Percentiles rank a stretch among this genome's conserved stretches.
These are phyloP conservation scores for Panopea generosa DNA, from an alignment of 2,888 invertebrate genomes.

Conservation along the genomic window DNA sequence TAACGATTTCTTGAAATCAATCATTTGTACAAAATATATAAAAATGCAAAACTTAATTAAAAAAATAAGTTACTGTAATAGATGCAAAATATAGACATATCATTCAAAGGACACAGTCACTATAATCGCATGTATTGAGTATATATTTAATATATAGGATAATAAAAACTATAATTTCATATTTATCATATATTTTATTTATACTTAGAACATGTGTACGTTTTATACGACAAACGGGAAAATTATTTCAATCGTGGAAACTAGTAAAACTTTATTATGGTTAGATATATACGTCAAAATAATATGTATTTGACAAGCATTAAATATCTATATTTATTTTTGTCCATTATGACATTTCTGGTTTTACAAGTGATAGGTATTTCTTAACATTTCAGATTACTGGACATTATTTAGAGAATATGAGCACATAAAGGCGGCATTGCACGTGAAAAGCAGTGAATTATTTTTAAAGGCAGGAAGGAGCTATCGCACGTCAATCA, in stretches of 20 bases:
- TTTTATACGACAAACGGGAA: not conserved
- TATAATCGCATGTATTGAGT: too few species aligned
- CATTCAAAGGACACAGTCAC: too few species aligned
- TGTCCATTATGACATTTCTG: not conserved
- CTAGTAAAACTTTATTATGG: too few species aligned
- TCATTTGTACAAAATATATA: too few species aligned
- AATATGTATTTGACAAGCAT: not conserved
- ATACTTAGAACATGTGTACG: not conserved
- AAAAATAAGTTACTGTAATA: too few species aligned
- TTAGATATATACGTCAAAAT: too few species aligned
- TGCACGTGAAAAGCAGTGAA: constrained; percentile 7
- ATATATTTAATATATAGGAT: too few species aligned
- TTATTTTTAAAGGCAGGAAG: constrained; percentile 19
- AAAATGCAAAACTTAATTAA: too few species aligned
- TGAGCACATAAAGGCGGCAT: constrained; percentile 17
- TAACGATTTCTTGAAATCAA: too few species aligned
- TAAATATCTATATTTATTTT: not conserved
- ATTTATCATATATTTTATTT: not conserved
- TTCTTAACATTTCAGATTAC: constrained; percentile 8
- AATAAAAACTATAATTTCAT: not conserved
- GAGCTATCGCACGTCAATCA: constrained; percentile 19
- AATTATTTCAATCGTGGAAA: too few species aligned
- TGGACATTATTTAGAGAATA: constrained; percentile 19
- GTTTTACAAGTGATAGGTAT: not conserved
- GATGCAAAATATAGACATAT: too few species aligned